These are phyloP conservation scores for Amphipoea oculea DNA, from an alignment of 2,888 invertebrate species.

Conservation along the genomic window DNA sequence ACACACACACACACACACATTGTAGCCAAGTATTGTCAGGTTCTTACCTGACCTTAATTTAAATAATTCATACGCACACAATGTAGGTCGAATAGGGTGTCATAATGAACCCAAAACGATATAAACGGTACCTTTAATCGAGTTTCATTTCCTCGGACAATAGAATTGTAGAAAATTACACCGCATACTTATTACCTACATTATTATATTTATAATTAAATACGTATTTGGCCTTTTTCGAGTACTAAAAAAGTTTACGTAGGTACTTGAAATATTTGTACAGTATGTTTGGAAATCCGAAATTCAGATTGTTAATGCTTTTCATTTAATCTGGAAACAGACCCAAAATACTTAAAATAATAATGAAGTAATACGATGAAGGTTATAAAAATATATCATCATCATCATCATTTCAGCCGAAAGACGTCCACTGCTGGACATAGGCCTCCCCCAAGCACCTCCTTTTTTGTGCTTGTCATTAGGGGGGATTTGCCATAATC, in stretches of 20 bases:
- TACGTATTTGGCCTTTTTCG: background rate
- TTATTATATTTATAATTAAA: background rate
- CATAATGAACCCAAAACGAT: constrained; percentile 31
- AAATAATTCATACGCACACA: constrained; percentile 34
- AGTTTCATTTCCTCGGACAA: constrained; percentile 9
- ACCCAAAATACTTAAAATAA: background rate
- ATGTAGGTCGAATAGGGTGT: background rate
- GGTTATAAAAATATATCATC: no score
- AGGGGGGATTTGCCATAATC: no score
- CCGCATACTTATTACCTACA: background rate
- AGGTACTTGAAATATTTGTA: background rate
- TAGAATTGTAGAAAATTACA: constrained; percentile 1
- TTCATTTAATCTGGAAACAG: background rate
- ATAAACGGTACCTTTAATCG: constrained; percentile 36
- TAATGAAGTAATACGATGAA: background rate
- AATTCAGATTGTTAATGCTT: background rate
- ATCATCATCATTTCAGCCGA: no score
- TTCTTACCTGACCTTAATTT: constrained; percentile 28
- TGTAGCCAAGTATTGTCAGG: constrained; percentile 1
- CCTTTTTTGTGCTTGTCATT: no score
- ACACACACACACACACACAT: no score
- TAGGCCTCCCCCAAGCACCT: no score
- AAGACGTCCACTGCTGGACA: no score
- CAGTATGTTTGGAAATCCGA: background rate
- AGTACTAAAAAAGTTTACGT: background rate